phyloP scores from a whole-genome alignment of 2,888 invertebrate species.

The Dasypolia templi region DNA sequence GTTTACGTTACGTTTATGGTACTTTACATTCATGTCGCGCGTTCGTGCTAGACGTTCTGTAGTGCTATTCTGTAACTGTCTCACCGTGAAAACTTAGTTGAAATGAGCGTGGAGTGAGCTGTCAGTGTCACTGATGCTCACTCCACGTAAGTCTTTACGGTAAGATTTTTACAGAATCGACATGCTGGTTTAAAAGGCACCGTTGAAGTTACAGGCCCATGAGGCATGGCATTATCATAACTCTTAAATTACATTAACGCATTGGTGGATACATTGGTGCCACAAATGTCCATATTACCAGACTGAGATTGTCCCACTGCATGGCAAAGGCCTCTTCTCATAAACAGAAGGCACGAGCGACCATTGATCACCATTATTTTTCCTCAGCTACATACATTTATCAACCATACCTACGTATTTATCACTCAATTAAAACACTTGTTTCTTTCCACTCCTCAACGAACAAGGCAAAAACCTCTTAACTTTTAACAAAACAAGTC shows the following conservation, averaged over 20 bases:
- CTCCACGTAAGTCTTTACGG: no score
- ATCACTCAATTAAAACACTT: constrained; percentile 6
- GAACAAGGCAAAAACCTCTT: constrained; percentile 12
- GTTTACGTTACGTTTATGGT: neutral
- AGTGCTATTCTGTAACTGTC: no score
- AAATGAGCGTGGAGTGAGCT: no score
- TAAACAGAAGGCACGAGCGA: neutral
- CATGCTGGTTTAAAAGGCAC: no score
- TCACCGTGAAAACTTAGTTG: no score
- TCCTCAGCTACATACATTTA: neutral
- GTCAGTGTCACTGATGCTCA: no score
- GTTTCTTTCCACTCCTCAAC: constrained; percentile 9
- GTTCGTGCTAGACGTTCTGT: no score
- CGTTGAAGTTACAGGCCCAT: no score
- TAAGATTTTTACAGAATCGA: no score
- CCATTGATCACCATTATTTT: neutral
- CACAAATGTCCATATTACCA: neutral
- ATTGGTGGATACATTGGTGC: neutral
- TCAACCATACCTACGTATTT: neutral
- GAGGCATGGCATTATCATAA: neutral
- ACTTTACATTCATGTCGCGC: neutral
- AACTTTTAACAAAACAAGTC: constrained; percentile 12
- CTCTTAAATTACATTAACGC: neutral
- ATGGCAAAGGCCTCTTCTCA: neutral
- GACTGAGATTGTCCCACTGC: neutral